Percentiles rank a stretch among this genome's conserved stretches.
Evolutionary conservation across 2,113 vertebrate species (phyloP).

Genomic region (Xiphias gladius): DNA sequence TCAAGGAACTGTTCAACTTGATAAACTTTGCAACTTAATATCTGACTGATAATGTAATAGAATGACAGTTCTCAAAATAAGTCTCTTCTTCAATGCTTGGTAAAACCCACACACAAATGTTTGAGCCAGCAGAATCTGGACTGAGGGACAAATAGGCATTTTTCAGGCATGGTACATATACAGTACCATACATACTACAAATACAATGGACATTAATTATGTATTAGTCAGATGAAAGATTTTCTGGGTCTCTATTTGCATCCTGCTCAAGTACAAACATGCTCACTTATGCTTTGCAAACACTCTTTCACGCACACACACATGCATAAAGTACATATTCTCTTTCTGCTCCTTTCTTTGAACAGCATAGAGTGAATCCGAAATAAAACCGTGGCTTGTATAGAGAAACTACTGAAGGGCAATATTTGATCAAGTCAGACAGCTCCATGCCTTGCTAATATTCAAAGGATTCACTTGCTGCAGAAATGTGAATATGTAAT

Average conservation of each 20-base stretch:
- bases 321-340: conserved; percentile 15
- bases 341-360: conserved; percentile 41
- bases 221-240: conserved; percentile 57
- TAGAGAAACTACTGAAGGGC: conserved; percentile 72
- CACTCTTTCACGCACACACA: not conserved
- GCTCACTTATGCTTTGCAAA: conserved; percentile 15
- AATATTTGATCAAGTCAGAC: conserved; percentile 81
- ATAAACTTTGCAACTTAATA: not conserved
- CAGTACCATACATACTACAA: conserved; percentile 44
- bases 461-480: conserved; percentile 73
- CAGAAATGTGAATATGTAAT: conserved; percentile 76
- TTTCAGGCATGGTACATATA: conserved; percentile 10
- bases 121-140: conserved; percentile 21
- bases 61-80: not conserved
- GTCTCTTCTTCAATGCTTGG: not conserved
- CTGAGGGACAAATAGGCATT: conserved; percentile 36
- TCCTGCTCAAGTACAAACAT: conserved; percentile 40
- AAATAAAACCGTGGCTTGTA: conserved; percentile 52
- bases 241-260: conserved; percentile 39
- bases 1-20: no score
- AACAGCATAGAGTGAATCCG: conserved; percentile 52
- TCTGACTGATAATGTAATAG: not conserved
- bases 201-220: conserved; percentile 60
- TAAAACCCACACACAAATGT: not conserved
- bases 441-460: conserved; percentile 71